Conservation (phyloP, 53 echinoderm and acorn worm species). For the Echinarachnius parma region DNA sequence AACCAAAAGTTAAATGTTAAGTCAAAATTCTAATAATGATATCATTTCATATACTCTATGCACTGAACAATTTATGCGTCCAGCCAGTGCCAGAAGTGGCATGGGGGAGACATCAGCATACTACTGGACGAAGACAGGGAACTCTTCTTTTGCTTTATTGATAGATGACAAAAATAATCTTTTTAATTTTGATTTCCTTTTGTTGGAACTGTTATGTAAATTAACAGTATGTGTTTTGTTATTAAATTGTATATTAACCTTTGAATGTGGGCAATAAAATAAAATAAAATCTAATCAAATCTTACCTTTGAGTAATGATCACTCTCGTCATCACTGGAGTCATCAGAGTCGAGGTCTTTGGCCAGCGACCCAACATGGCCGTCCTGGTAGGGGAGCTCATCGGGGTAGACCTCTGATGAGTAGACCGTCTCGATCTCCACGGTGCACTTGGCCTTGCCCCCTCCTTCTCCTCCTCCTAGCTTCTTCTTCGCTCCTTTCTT, state of each 20-base stretch:
- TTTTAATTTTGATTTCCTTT: too few species aligned
- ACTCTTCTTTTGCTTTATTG: too few species aligned
- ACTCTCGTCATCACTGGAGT: conserved; percentile 41
- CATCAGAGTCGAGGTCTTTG: conserved; percentile 7
- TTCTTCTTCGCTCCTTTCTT: conserved; percentile 58
- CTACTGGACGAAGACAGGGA: conserved; percentile 8
- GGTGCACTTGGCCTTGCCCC: conserved; percentile 55
- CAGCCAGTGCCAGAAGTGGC: conserved; percentile 92
- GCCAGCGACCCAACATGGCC: neutral
- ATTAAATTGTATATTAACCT: too few species aligned
- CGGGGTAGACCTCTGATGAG: conserved; percentile 50
- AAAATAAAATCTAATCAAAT: too few species aligned
- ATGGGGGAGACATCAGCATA: conserved; percentile 59
- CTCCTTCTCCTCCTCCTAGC: conserved; percentile 51
- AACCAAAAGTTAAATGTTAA: too few species aligned
- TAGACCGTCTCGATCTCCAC: conserved; percentile 65
- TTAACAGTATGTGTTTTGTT: too few species aligned
- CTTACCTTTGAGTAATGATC: conserved; percentile 33
- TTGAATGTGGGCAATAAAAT: too few species aligned
- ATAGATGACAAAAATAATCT: too few species aligned
- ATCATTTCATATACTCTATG: too few species aligned
- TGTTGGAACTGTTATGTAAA: too few species aligned
- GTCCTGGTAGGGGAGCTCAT: conserved; percentile 20
- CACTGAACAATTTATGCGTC: too few species aligned
- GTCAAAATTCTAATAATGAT: too few species aligned